Evolutionary conservation across 2,113 vertebrate species (phyloP).

Genomic region (Corvus hawaiiensis): DNA sequence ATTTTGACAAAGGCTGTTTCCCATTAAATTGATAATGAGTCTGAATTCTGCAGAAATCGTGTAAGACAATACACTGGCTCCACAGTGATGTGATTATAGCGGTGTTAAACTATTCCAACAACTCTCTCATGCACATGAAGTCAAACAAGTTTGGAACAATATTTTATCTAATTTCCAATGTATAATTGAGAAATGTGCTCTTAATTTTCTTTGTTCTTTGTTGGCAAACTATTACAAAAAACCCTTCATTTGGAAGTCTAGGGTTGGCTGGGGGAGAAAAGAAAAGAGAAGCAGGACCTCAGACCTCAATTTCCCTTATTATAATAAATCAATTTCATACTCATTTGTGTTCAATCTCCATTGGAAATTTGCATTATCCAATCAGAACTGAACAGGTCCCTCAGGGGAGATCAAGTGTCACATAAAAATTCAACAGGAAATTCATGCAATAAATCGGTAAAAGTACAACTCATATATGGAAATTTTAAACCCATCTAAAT

Average conservation of each 20-base stretch:
- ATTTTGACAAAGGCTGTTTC: background rate
- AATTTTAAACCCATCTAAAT: constrained; percentile 74
- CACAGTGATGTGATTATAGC: background rate
- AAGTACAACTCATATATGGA: constrained; percentile 55
- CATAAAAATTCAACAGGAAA: constrained; percentile 79
- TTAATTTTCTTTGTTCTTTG: constrained; percentile 54
- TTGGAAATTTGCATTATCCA: constrained; percentile 77
- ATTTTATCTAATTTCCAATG: constrained; percentile 26
- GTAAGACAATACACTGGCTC: background rate
- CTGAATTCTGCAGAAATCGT: background rate
- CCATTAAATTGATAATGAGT: background rate
- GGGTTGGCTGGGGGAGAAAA: constrained; percentile 31
- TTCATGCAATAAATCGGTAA: constrained; percentile 72
- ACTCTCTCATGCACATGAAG: background rate
- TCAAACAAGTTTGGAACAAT: constrained; percentile 8
- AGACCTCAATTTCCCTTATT: constrained; percentile 70
- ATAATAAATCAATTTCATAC: constrained; percentile 76
- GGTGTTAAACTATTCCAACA: background rate
- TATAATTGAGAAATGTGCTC: constrained; percentile 24
- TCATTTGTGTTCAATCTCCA: constrained; percentile 75
- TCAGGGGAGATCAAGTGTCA: constrained; percentile 66
- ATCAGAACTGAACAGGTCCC: constrained; percentile 68
- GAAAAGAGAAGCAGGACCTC: constrained; percentile 42
- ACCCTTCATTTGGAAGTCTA: constrained; percentile 5
- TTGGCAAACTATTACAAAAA: constrained; percentile 50